phyloP scores from a whole-genome alignment of 2,113 vertebrate species.

The Carassius auratus region DNA sequence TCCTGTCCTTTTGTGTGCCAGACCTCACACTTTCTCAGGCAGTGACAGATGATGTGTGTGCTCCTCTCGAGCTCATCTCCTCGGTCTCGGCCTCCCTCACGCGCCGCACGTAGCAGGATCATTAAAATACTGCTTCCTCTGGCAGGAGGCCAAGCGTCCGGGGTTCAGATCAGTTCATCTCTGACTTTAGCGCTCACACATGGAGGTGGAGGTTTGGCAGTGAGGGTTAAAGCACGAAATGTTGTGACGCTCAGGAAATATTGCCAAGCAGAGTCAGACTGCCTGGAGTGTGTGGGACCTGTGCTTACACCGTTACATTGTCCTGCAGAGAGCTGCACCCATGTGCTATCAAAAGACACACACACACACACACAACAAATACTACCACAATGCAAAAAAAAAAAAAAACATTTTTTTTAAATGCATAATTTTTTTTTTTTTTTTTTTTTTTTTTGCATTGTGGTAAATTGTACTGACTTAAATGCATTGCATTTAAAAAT shows the following conservation, averaged over 20 bases:
- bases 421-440: too few relatives aligned
- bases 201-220: slow-evolving; percentile 53
- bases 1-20: slow-evolving; percentile 24
- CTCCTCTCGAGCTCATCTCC: slow-evolving; percentile 63
- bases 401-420: too few relatives aligned
- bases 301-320: background rate
- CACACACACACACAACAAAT: too few relatives aligned
- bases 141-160: slow-evolving; percentile 46
- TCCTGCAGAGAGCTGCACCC: background rate
- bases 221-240: background rate
- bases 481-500: too few relatives aligned
- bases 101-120: slow-evolving; percentile 59
- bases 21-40: slow-evolving; percentile 29
- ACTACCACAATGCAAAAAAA: too few relatives aligned
- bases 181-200: slow-evolving; percentile 71
- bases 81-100: slow-evolving; percentile 47
- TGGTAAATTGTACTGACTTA: too few relatives aligned
- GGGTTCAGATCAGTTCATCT: slow-evolving; percentile 61
- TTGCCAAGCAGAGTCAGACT: background rate
- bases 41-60: slow-evolving; percentile 61
- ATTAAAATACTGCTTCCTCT: slow-evolving; percentile 61
- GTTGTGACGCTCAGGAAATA: slow-evolving; percentile 14
- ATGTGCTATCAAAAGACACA: background rate
- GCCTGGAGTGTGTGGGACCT: background rate
- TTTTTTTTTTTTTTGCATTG: too few relatives aligned